phyloP scores from a whole-genome alignment of 2,113 vertebrate species.

The Orthonyx spaldingii region DNA sequence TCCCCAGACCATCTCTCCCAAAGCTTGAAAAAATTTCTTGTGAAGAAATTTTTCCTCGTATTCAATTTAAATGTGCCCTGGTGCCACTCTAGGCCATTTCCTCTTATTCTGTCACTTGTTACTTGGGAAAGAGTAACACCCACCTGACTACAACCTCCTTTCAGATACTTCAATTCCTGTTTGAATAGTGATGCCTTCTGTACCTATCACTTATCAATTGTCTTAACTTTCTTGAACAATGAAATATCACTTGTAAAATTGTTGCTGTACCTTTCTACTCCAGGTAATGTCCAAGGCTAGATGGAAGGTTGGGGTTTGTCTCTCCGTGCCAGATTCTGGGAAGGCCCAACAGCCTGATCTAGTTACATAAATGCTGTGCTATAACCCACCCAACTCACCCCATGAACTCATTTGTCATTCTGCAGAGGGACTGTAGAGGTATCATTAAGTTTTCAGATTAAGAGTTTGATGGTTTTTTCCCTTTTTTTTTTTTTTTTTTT shows the following conservation, averaged over 20 bases:
- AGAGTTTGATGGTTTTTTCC: not conserved
- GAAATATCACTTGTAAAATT: not conserved
- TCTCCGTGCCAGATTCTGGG: not conserved
- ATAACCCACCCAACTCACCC: not conserved
- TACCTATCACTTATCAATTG: not conserved
- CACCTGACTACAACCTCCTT: not conserved
- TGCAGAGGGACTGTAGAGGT: accelerated
- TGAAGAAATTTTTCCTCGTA: not conserved
- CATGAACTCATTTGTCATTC: not conserved
- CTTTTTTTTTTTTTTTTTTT: accelerated
- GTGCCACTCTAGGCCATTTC: not conserved
- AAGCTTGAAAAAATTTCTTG: not conserved
- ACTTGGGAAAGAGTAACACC: not conserved
- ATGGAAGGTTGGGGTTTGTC: not conserved
- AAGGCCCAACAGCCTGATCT: not conserved
- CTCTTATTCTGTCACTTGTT: not conserved
- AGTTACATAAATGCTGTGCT: not conserved
- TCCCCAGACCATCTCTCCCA: not conserved
- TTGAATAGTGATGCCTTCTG: not conserved
- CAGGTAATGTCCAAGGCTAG: not conserved
- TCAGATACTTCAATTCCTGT: not conserved
- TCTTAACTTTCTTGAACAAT: not conserved
- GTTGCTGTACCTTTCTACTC: not conserved
- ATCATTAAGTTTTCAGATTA: not conserved
- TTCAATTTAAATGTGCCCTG: not conserved